Base-by-base conservation (phyloP, 2,113 vertebrate genomes). In the Himantopus leucocephalus region DNA sequence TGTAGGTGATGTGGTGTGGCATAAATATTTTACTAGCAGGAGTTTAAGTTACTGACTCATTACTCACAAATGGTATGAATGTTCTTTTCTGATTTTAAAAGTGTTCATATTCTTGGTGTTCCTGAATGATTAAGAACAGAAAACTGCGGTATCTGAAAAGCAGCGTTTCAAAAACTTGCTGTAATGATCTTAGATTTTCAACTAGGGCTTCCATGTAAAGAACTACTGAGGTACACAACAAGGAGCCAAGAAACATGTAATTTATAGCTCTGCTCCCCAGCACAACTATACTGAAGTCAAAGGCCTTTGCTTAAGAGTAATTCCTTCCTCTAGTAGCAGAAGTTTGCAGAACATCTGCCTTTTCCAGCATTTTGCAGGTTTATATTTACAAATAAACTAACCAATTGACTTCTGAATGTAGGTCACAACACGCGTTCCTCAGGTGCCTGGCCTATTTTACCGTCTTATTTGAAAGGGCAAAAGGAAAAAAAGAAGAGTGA, bases 11-110 rank as follows among this genome's bases (percentile, higher is more conserved):
- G 48, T 64, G 75, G 75, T 67, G 68, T 29, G 77, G 50, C 71
- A 92, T 79, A 91, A 94, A 95, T 95, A 89, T 89, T 97, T 96
- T 71, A 90, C 89, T 48, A 94, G 70, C 77, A 64, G 55, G 74
- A 91, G 94, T 91, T 88, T 64, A 82, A 78, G 66, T 76, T 95
- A 87, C 85, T 93, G 88, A 85, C 85, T 91, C 92, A 80, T 81
- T 93, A 85, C 30, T 83, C 83, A 64, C 56, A 89, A 94, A 93
- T 2, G 72, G 55, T 55, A 92, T n/a, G 58, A 88, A 96, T 88
- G 90, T 70, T 95, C 87, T 92, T 88, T 94, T 75, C 92, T 92
- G 75, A 87, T 96, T 94, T 84, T 37, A 2, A 59, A 95, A 83
- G 47, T 20, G 43, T 68, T 94, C 39, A 5, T 72, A 64, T 41